Percentiles rank a stretch among this genome's conserved stretches.
phyloP scores from a whole-genome alignment of 1,140 invertebrate species.

The Wasmannia auropunctata region DNA sequence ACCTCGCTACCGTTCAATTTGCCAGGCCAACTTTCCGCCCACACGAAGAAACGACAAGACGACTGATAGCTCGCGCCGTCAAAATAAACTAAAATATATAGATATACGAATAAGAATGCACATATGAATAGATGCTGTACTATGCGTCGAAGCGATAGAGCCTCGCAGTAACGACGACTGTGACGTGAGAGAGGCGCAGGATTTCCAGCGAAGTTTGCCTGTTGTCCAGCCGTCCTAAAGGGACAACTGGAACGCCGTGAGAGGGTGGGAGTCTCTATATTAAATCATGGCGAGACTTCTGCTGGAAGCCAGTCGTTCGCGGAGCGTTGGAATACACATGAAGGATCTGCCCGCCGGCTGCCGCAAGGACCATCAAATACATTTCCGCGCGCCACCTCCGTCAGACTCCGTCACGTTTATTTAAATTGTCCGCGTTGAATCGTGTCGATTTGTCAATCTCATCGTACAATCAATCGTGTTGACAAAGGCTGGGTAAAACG shows the following conservation, averaged over 20 bases:
- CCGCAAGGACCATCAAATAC: neutral
- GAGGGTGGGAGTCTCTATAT: constrained; percentile 82
- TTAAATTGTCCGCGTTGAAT: constrained; percentile 50
- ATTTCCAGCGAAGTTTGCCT: constrained; percentile 42
- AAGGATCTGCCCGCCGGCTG: constrained; percentile 7
- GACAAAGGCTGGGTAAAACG: neutral
- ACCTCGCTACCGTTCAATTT: constrained; percentile 22
- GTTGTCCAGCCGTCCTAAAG: constrained; percentile 59
- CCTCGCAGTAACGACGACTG: constrained; percentile 5
- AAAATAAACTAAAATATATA: constrained; percentile 35
- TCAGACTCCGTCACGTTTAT: too few species aligned
- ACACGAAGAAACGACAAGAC: constrained; percentile 28
- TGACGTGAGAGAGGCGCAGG: constrained; percentile 37
- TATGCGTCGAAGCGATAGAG: neutral
- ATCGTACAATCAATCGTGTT: neutral
- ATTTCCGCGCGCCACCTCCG: neutral
- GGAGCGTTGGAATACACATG: constrained; percentile 74
- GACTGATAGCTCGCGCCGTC: constrained; percentile 6
- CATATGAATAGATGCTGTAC: neutral
- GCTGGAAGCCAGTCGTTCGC: constrained; percentile 81
- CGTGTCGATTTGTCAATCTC: neutral
- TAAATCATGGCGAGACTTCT: constrained; percentile 82
- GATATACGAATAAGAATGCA: constrained; percentile 16
- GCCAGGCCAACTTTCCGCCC: constrained; percentile 17
- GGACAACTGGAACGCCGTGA: constrained; percentile 75